These are phyloP conservation scores for Endomychus coccineus DNA, from an alignment of 2,888 invertebrate species.

Conservation along the genomic window DNA sequence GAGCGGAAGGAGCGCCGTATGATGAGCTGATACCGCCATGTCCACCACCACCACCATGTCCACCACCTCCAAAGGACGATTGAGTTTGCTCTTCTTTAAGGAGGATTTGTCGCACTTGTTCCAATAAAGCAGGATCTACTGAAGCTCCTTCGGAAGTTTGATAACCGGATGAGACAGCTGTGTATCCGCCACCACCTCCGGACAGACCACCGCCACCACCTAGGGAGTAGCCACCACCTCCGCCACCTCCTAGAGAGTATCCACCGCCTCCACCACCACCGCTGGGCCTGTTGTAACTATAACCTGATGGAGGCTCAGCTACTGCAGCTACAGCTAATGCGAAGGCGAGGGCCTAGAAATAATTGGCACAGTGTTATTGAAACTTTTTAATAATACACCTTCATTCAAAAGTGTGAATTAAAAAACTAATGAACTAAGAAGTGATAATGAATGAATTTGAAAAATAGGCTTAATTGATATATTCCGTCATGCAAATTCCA, in stretches of 20 bases:
- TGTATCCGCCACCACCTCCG: slow-evolving; percentile 66
- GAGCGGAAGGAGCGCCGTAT: slow-evolving; percentile 53
- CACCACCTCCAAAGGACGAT: slow-evolving; percentile 47
- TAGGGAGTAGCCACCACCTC: slow-evolving; percentile 30
- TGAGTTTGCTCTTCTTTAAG: slow-evolving; percentile 69
- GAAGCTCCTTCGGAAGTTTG: slow-evolving; percentile 77
- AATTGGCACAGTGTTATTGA: no score
- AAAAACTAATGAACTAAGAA: no score
- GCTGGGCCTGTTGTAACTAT: slow-evolving; percentile 66
- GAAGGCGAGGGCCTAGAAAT: slow-evolving; percentile 71
- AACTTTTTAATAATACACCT: no score
- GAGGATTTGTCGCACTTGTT: slow-evolving; percentile 78
- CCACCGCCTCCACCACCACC: slow-evolving; percentile 37
- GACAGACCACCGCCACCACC: slow-evolving; percentile 35
- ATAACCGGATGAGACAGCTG: slow-evolving; percentile 68
- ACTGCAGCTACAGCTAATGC: slow-evolving; percentile 67
- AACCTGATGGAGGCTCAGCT: slow-evolving; percentile 70
- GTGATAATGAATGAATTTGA: no score
- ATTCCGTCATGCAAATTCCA: no score
- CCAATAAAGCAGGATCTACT: slow-evolving; percentile 71
- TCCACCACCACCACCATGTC: slow-evolving; percentile 42
- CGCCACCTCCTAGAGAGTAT: slow-evolving; percentile 41
- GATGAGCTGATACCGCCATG: slow-evolving; percentile 47
- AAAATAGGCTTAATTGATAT: no score
- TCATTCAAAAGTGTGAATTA: no score